Percentiles rank a stretch among this genome's conserved stretches.
Evolutionary conservation across 2,797 vertebrate species (phyloP).

Genomic region (Ceryle rudis): DNA sequence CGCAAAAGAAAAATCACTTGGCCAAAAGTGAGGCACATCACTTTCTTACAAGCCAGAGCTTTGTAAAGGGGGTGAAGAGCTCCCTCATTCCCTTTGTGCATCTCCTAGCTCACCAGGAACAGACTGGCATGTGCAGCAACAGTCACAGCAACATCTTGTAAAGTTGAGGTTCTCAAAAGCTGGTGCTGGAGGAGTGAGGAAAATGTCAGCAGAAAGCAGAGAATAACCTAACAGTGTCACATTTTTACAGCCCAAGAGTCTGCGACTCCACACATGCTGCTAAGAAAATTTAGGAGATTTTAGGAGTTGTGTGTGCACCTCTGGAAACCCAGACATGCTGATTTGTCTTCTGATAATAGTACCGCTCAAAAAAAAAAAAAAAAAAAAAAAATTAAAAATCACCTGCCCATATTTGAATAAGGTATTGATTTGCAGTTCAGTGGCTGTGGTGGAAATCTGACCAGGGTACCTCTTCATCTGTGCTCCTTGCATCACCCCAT

Average conservation of each 20-base stretch:
- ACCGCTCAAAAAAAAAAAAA: constrained; percentile 4
- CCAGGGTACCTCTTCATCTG: not conserved
- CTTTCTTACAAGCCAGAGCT: not conserved
- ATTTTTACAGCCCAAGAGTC: not conserved
- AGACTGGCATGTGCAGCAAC: accelerated
- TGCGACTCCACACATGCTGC: accelerated
- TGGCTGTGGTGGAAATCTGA: not conserved
- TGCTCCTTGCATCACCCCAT: not conserved
- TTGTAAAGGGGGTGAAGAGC: not conserved
- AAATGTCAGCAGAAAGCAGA: not conserved
- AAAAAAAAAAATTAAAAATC: not conserved
- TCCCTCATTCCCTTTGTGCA: not conserved
- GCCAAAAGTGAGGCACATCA: not conserved
- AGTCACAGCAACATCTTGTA: not conserved
- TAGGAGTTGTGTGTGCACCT: not conserved
- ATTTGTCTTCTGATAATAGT: not conserved
- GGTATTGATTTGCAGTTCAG: not conserved
- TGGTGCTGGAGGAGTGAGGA: accelerated
- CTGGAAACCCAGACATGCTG: constrained; percentile 43
- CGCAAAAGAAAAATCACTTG: not conserved
- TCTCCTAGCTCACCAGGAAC: not conserved
- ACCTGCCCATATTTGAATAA: not conserved
- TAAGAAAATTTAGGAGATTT: not conserved
- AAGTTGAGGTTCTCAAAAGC: not conserved
- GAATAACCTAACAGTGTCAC: not conserved